A percentile compares a stretch with the other conserved stretches of the same genome.
Conservation (phyloP, 1,140 invertebrate genomes). For the Drosophila bocqueti region DNA sequence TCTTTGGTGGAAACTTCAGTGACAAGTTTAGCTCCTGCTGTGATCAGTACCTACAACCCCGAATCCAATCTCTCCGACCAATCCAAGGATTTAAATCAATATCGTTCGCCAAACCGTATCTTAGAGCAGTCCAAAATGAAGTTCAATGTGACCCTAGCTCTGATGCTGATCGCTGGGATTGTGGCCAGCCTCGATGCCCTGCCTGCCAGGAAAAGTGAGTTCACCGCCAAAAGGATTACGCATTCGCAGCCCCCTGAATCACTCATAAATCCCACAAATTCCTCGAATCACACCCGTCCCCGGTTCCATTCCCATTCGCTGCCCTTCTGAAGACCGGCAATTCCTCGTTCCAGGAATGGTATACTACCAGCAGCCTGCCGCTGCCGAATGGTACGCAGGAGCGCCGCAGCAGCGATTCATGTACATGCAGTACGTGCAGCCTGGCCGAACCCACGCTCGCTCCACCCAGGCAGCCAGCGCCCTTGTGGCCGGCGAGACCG, state of each 20-base stretch:
- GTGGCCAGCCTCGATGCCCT: constrained; percentile 69
- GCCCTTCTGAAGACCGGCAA: constrained; percentile 68
- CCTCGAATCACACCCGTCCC: constrained; percentile 8
- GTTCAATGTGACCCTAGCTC: constrained; percentile 69
- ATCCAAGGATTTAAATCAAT: constrained; percentile 9
- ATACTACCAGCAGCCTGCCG: constrained; percentile 77
- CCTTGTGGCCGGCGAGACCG: constrained; percentile 78
- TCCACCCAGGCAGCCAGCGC: constrained; percentile 79
- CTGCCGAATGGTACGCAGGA: constrained; percentile 68
- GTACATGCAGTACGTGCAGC: constrained; percentile 84
- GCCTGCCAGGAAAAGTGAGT: constrained; percentile 82
- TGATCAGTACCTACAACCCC: constrained; percentile 71
- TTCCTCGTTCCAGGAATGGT: constrained; percentile 80
- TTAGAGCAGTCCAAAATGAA: constrained; percentile 63
- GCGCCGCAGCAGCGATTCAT: constrained; percentile 79
- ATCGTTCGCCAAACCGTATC: constrained; percentile 5
- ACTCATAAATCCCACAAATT: constrained; percentile 2
- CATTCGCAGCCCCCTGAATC: constrained; percentile 5
- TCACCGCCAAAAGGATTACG: constrained; percentile 34
- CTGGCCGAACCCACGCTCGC: constrained; percentile 69
- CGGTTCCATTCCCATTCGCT: not conserved
- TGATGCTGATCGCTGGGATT: constrained; percentile 73
- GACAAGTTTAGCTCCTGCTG: constrained; percentile 84
- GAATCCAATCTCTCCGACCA: not conserved
- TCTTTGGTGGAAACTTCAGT: constrained; percentile 85